Conservation (phyloP, 2,888 invertebrate species). For the Drosophila lutescens region DNA sequence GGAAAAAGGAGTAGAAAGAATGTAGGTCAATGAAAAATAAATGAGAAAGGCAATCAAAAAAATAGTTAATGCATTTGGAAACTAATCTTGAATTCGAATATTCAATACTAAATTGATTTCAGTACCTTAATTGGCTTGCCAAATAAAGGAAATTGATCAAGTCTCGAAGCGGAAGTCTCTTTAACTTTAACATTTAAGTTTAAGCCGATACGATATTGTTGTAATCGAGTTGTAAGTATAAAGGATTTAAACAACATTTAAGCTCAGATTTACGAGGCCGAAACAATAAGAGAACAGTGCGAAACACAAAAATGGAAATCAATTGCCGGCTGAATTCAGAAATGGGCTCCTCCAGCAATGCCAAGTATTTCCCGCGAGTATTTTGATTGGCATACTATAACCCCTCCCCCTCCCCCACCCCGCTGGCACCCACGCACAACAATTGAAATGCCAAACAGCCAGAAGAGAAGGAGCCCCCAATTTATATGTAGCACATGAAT, state of each 20-base stretch:
- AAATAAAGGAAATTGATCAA: slow-evolving; percentile 5
- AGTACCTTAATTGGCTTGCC: slow-evolving; percentile 3
- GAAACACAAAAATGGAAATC: slow-evolving; percentile 43
- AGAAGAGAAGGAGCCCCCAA: slow-evolving; percentile 18
- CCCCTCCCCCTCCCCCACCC: slow-evolving; percentile 5
- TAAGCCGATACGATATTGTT: not conserved
- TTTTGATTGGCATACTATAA: slow-evolving; percentile 74
- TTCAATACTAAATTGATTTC: slow-evolving; percentile 10
- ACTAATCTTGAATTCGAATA: slow-evolving; percentile 22
- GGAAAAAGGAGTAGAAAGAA: slow-evolving; percentile 12
- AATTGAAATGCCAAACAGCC: slow-evolving; percentile 69
- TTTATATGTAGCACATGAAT: slow-evolving; percentile 69
- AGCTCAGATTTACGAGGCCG: slow-evolving; percentile 38
- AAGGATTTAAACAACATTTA: slow-evolving; percentile 48
- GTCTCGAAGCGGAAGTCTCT: not conserved
- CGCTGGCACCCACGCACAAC: slow-evolving; percentile 41
- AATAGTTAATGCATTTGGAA: slow-evolving; percentile 26
- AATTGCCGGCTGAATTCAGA: slow-evolving; percentile 56
- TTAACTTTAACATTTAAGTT: not conserved
- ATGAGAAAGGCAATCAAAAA: slow-evolving; percentile 18
- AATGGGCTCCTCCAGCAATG: slow-evolving; percentile 60
- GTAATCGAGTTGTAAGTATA: slow-evolving; percentile 22
- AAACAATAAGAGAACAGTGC: slow-evolving; percentile 14
- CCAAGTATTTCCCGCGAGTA: slow-evolving; percentile 75
- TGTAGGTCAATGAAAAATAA: slow-evolving; percentile 32